Conservation (phyloP, 2,113 vertebrate species). For the Neolamprologus caudopunctatus region DNA sequence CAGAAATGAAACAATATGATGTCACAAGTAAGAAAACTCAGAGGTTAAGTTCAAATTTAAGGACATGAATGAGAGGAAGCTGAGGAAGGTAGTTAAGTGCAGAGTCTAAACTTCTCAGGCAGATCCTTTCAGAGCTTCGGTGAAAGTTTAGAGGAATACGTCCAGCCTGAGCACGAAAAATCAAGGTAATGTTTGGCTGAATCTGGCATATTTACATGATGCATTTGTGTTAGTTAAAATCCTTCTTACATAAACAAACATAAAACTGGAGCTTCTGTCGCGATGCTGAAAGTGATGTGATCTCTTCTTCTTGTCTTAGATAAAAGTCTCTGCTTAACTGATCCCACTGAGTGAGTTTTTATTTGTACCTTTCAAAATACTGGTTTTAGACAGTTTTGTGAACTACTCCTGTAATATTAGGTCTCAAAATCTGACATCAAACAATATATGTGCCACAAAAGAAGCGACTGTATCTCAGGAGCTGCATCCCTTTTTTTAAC, state of each 20-base stretch:
- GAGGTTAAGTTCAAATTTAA: background rate
- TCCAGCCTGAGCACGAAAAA: accelerated
- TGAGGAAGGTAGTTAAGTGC: accelerated
- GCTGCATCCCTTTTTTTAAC: background rate
- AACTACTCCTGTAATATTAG: background rate
- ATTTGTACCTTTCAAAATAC: accelerated
- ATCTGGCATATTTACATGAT: accelerated
- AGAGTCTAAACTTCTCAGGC: background rate
- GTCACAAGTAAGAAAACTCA: background rate
- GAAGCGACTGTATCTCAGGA: accelerated
- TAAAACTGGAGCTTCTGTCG: background rate
- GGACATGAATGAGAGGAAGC: background rate
- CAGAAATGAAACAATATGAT: background rate
- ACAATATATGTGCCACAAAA: accelerated
- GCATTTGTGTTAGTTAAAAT: background rate
- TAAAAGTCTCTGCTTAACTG: background rate
- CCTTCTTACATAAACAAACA: background rate
- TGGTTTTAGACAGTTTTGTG: background rate
- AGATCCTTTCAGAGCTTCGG: accelerated
- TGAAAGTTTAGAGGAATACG: background rate
- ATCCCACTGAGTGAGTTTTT: background rate
- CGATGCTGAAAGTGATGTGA: background rate
- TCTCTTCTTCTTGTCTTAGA: background rate
- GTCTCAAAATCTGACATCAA: accelerated
- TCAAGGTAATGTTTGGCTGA: background rate